phyloP scores from a whole-genome alignment of 2,113 vertebrate genomes.

The Cyrtonyx montezumae region DNA sequence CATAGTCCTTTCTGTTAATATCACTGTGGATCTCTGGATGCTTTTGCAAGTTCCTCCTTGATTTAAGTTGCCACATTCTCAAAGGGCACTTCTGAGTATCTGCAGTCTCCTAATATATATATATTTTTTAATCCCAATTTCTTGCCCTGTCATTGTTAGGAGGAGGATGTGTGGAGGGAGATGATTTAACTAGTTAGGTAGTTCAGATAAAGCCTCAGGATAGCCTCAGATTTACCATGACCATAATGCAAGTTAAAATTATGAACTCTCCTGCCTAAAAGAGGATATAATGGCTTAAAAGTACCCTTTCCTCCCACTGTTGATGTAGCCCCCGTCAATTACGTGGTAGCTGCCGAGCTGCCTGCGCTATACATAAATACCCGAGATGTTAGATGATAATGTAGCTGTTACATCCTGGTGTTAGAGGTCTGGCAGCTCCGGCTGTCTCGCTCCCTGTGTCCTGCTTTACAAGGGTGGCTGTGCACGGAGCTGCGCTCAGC shows the following conservation, averaged over 20 bases:
- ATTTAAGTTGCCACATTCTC: background rate
- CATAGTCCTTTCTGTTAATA: background rate
- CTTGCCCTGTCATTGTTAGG: background rate
- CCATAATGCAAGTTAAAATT: background rate
- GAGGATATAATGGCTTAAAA: background rate
- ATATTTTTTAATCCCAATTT: background rate
- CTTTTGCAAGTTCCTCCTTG: background rate
- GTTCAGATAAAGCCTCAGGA: background rate
- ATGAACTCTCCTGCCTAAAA: background rate
- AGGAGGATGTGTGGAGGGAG: background rate
- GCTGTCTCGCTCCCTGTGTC: rapidly evolving
- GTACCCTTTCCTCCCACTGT: background rate
- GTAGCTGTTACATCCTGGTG: background rate
- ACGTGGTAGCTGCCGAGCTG: background rate
- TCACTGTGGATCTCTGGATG: background rate
- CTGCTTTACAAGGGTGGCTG: background rate
- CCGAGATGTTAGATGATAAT: rapidly evolving
- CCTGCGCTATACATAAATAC: rapidly evolving
- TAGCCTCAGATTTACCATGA: background rate
- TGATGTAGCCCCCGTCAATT: background rate
- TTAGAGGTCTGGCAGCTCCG: background rate
- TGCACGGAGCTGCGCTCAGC: rapidly evolving
- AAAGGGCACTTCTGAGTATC: background rate
- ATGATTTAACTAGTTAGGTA: background rate
- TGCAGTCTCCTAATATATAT: background rate